Conservation (phyloP, 2,888 invertebrate species). For the Rhagonycha lutea region DNA sequence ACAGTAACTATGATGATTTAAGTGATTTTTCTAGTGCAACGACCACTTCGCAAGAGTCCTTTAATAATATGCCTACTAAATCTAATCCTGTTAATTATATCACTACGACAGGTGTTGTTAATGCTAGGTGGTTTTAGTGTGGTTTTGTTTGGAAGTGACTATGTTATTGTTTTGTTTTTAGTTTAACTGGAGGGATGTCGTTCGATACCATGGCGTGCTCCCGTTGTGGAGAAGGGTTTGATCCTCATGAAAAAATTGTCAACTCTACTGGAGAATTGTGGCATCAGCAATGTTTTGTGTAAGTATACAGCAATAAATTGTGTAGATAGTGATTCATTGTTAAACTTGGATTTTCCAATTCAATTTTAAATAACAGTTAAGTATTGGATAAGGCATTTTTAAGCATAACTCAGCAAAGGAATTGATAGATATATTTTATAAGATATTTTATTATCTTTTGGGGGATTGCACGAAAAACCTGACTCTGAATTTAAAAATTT, state of each 20-base stretch:
- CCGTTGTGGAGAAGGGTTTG: conserved; percentile 95
- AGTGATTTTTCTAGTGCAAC: conserved; percentile 19
- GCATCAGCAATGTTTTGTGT: conserved; percentile 99
- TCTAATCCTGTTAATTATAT: conserved; percentile 5
- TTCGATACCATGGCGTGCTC: conserved; percentile 92
- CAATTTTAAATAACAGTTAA: not conserved
- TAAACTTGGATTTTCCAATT: not conserved
- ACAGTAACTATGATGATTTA: conserved; percentile 42
- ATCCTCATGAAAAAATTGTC: conserved; percentile 95
- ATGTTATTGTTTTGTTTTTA: conserved; percentile 40
- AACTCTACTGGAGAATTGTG: conserved; percentile 98
- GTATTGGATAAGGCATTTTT: too few species aligned
- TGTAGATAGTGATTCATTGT: not conserved
- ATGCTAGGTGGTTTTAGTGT: not conserved
- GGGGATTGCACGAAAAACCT: too few species aligned
- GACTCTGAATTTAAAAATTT: too few species aligned
- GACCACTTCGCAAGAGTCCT: conserved; percentile 8
- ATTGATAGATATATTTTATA: too few species aligned
- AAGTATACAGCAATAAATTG: conserved; percentile 54
- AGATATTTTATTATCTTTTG: too few species aligned
- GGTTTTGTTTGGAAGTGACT: not conserved
- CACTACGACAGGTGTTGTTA: not conserved
- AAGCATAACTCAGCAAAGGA: too few species aligned
- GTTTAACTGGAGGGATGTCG: conserved; percentile 70
- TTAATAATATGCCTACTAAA: conserved; percentile 2